phyloP scores from a whole-genome alignment of 2,888 invertebrate genomes.

The Arctia plantaginis region DNA sequence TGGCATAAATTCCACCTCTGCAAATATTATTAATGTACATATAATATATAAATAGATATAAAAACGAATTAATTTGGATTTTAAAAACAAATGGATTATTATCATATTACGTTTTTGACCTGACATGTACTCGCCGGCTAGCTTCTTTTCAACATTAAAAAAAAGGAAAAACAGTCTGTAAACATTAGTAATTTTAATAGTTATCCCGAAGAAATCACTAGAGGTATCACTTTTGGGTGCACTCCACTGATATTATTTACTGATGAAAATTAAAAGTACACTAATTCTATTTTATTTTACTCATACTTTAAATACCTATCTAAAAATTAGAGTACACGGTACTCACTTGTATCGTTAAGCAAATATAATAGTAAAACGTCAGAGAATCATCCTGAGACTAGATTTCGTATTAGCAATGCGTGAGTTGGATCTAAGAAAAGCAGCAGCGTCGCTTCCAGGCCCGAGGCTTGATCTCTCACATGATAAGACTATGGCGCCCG shows the following conservation, averaged over 20 bases:
- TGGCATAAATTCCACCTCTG: background rate
- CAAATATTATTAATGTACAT: background rate
- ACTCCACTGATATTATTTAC: background rate
- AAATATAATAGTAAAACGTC: conserved; percentile 26
- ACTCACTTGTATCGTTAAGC: background rate
- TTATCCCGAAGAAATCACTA: too few species aligned
- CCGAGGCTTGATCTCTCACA: conserved; percentile 76
- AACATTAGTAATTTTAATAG: too few species aligned
- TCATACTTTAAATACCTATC: background rate
- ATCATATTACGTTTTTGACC: too few species aligned
- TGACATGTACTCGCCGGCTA: too few species aligned
- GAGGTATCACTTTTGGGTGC: too few species aligned
- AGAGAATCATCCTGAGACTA: background rate
- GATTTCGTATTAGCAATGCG: conserved; percentile 43
- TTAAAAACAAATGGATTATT: too few species aligned
- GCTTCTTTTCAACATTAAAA: too few species aligned
- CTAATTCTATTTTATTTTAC: background rate
- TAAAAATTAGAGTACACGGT: background rate
- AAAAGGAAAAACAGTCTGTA: too few species aligned
- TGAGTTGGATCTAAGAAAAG: conserved; percentile 32
- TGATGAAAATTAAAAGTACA: background rate
- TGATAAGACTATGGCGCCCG: conserved; percentile 66
- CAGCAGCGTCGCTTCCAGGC: conserved; percentile 39
- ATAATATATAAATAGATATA: background rate
- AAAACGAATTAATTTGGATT: too few species aligned